Evolutionary conservation across 2,888 invertebrate species (phyloP), one percentile per base, ranked within the genome.

Genomic region (Sinopyrophorus schimmeli): DNA sequence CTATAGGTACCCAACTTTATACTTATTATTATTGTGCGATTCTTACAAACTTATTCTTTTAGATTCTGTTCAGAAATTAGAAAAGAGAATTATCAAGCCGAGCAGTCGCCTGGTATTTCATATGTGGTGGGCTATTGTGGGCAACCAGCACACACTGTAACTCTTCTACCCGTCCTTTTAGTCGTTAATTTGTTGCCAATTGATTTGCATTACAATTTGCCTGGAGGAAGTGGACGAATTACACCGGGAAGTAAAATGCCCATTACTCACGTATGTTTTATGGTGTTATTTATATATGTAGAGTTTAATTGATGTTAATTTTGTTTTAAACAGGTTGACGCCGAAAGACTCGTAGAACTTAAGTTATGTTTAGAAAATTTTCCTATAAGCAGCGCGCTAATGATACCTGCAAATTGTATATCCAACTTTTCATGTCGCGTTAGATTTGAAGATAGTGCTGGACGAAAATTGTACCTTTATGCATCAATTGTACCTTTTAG

Each of bases 181-280:
- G 70, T 97, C 2, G 84, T 86, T 55, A 98, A 97, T 78, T 79
- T 97, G 50, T 79, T 98, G 38, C 97, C 97, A 0, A 80, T 87
- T 57, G 91, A 91, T 72, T 68, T 92, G 48, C 76, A 81, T 41
- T 89, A 81, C 64, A 80, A 80, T 64, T 74, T 79, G 23, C 74
- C 75, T 7, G 73, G 70, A 1, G 66, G 64, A 31, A 58, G 54
- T 38, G 67, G 68, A 7, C 58, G 65, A 9, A 61, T 73, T 9
- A 51, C 54, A 39, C 64, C 67, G n/a, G 76, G 65, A 67, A 74
- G 43, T 53, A 62, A 64, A 34, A 59, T 59, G n/a, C 58, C 68
- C 1, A 51, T 72, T 10, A 70, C 71, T 14, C 62, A 59, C 44
- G 70, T 72, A 54, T 61, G 63, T 61, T 21, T 6, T 14, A 20